Conservation (phyloP, 2,113 vertebrate species). For the Cephalopholis sonnerati region DNA sequence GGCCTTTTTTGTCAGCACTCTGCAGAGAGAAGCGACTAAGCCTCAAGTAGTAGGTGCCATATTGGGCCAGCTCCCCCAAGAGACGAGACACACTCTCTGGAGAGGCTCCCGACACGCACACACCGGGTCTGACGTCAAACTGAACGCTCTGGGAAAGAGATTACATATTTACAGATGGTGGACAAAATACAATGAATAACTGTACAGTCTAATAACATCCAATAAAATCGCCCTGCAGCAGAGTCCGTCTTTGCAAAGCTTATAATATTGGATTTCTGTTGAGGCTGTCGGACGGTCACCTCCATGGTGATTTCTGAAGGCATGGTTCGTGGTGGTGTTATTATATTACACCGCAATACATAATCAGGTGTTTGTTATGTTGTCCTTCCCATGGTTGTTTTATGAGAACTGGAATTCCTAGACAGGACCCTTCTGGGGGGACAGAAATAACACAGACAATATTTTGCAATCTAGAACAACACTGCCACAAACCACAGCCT, state of each 20-base stretch:
- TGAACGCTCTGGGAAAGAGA: constrained; percentile 85
- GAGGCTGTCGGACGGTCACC: constrained; percentile 36
- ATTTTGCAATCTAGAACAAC: constrained; percentile 19
- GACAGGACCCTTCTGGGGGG: constrained; percentile 44
- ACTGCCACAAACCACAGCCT: constrained; percentile 5
- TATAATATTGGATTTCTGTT: constrained; percentile 56
- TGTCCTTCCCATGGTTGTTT: constrained; percentile 51
- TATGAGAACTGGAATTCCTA: constrained; percentile 56
- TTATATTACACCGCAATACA: constrained; percentile 56
- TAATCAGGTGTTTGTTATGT: constrained; percentile 61
- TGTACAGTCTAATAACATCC: constrained; percentile 57
- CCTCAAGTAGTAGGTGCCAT: constrained; percentile 92
- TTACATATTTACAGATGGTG: constrained; percentile 24
- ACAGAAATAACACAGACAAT: constrained; percentile 43
- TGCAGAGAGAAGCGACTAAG: constrained; percentile 93
- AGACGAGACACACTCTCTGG: constrained; percentile 92
- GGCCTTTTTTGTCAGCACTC: constrained; percentile 89
- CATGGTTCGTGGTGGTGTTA: constrained; percentile 33
- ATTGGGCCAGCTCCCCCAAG: constrained; percentile 90
- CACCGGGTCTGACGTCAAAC: constrained; percentile 90
- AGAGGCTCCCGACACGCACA: constrained; percentile 94
- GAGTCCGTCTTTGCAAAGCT: constrained; percentile 31
- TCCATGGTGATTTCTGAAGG: constrained; percentile 59
- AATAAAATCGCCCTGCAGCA: constrained; percentile 58
- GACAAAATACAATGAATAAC: constrained; percentile 35